These are phyloP conservation scores for Campylomormyrus numenius DNA, from an alignment of 2,113 vertebrate species.

Conservation along the genomic window DNA sequence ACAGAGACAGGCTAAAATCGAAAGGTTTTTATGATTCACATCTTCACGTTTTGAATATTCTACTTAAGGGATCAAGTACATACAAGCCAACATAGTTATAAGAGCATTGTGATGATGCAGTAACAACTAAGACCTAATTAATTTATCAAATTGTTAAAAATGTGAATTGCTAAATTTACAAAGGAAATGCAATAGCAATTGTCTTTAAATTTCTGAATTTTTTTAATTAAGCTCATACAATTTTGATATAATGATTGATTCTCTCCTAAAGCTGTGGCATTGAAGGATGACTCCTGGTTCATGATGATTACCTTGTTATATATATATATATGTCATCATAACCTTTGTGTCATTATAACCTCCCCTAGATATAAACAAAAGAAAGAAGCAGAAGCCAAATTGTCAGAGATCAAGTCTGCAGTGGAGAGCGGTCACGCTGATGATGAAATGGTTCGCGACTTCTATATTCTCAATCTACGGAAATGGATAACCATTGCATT, in stretches of 20 bases:
- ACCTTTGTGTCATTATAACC: neutral
- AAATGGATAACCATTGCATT: slow-evolving; percentile 73
- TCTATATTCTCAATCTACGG: slow-evolving; percentile 70
- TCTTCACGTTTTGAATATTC: neutral
- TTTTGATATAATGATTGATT: neutral
- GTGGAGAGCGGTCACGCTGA: slow-evolving; percentile 74
- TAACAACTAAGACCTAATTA: neutral
- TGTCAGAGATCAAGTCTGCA: slow-evolving; percentile 59
- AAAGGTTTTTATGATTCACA: slow-evolving; percentile 54
- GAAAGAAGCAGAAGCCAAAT: slow-evolving; percentile 75
- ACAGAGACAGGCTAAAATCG: slow-evolving; percentile 79
- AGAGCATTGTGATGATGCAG: neutral
- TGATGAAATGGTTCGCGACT: slow-evolving; percentile 74
- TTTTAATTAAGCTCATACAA: neutral
- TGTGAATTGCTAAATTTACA: neutral
- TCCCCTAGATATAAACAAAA: slow-evolving; percentile 74
- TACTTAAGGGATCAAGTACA: neutral
- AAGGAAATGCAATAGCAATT: neutral
- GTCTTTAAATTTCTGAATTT: neutral
- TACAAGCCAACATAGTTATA: neutral
- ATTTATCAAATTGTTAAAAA: neutral
- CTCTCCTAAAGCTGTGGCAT: neutral
- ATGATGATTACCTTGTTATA: neutral
- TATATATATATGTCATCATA: neutral
- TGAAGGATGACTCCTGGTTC: neutral